A percentile compares a stretch with the other conserved stretches of the same genome.
phyloP scores from a whole-genome alignment of 2,888 invertebrate species.

The Adela reaumurella region DNA sequence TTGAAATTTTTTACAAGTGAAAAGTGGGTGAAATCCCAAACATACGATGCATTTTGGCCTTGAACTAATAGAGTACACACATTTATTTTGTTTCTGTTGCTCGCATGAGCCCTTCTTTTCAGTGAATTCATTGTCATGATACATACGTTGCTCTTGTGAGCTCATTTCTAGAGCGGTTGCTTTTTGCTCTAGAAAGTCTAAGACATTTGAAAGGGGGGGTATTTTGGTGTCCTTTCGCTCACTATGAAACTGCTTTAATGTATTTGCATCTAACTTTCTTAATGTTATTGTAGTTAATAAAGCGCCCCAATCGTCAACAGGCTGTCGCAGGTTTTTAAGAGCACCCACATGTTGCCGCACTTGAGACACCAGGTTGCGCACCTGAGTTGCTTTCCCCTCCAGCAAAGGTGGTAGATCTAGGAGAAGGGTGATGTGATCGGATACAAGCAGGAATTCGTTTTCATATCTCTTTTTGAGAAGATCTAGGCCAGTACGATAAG shows the following conservation, averaged over 20 bases:
- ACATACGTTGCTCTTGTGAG: no score
- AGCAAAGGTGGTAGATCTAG: conserved; percentile 2
- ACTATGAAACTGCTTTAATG: background rate
- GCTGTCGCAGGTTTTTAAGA: background rate
- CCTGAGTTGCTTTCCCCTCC: background rate
- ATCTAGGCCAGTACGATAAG: conserved; percentile 6
- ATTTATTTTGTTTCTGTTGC: background rate
- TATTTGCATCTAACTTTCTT: background rate
- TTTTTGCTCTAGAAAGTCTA: background rate
- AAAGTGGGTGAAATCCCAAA: no score
- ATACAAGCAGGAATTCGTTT: conserved; percentile 6
- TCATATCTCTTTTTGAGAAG: conserved; percentile 8
- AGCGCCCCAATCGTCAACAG: background rate
- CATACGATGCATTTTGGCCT: conserved; percentile 9
- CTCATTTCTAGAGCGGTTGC: background rate
- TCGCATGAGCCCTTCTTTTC: no score
- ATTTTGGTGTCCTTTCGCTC: background rate
- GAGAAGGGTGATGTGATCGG: conserved; percentile 6
- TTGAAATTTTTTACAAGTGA: conserved; percentile 6
- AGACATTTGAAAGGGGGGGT: no score
- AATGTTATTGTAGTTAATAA: background rate
- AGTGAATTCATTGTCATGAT: no score
- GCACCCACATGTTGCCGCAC: background rate
- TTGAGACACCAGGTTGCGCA: background rate
- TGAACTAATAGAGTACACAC: conserved; percentile 5